A percentile compares a stretch with the other conserved stretches of the same genome.
phyloP scores from a whole-genome alignment of 2,888 invertebrate species.

The Portevinia maculata region DNA sequence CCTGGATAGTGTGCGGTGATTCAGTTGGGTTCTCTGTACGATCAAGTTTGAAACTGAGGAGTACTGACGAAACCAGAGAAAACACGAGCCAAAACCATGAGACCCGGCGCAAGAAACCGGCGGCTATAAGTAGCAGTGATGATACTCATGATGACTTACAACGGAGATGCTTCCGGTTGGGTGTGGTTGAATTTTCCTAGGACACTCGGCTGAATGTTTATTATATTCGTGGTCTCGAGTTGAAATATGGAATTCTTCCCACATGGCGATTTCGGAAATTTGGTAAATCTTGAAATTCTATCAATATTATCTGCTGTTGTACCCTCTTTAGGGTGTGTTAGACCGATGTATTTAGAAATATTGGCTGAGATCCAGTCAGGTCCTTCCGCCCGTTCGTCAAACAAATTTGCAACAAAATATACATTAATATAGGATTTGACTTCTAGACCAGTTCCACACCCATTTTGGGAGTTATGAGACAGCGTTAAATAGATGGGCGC shows the following conservation, averaged over 20 bases:
- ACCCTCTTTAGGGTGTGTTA: too few species aligned
- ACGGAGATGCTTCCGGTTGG: conserved; percentile 47
- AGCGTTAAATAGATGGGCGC: too few species aligned
- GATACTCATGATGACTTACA: conserved; percentile 66
- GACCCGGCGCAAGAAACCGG: conserved; percentile 40
- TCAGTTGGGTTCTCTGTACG: conserved; percentile 53
- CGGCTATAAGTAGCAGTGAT: conserved; percentile 65
- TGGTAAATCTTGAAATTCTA: conserved; percentile 46
- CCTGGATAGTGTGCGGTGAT: conserved; percentile 41
- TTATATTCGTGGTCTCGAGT: conserved; percentile 48
- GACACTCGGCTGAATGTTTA: conserved; percentile 54
- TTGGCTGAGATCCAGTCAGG: too few species aligned
- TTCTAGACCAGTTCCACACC: too few species aligned
- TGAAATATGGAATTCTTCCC: conserved; percentile 48
- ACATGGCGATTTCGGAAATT: conserved; percentile 48
- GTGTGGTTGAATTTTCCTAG: conserved; percentile 9
- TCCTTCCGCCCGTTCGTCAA: too few species aligned
- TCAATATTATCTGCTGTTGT: conserved; percentile 13
- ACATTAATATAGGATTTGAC: too few species aligned
- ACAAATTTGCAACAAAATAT: too few species aligned
- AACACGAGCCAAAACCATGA: conserved; percentile 34
- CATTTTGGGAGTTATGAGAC: too few species aligned
- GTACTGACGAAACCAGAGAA: conserved; percentile 23
- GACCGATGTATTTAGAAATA: not conserved
- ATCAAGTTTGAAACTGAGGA: conserved; percentile 52